A percentile compares a stretch with the other conserved stretches of the same genome.
These are phyloP conservation scores for Brevimyrus niger DNA, from an alignment of 2,113 vertebrate species.

Conservation along the genomic window DNA sequence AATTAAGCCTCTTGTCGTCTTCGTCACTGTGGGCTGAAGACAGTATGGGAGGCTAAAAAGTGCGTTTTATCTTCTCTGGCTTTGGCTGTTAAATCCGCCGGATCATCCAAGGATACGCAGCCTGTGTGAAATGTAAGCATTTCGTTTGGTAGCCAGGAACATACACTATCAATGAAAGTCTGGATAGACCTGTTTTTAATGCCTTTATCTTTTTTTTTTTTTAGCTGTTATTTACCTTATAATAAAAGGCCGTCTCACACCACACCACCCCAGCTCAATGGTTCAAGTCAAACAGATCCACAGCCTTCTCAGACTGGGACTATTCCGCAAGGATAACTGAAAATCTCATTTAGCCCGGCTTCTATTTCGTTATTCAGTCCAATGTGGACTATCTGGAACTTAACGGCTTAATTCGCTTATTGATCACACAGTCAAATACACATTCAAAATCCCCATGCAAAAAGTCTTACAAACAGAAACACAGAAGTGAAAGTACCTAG, in stretches of 20 bases:
- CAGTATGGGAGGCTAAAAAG: background rate
- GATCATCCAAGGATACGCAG: background rate
- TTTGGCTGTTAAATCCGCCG: background rate
- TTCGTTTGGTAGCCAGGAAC: background rate
- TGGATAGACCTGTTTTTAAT: background rate
- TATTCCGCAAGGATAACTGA: background rate
- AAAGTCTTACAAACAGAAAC: background rate
- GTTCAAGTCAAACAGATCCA: background rate
- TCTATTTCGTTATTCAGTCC: background rate
- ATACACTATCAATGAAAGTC: background rate
- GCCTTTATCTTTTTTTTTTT: background rate
- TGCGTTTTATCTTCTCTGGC: background rate
- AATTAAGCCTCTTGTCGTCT: background rate
- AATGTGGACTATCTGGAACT: background rate
- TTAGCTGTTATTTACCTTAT: background rate
- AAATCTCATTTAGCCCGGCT: background rate
- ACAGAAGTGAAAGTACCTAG: background rate
- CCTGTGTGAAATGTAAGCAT: background rate
- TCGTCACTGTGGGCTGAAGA: background rate
- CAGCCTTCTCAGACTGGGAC: background rate
- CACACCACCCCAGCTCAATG: background rate
- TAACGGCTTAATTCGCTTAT: background rate
- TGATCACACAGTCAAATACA: background rate
- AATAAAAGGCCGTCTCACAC: background rate
- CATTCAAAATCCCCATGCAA: background rate